phyloP scores from a whole-genome alignment of 2,113 vertebrate genomes.

The Corvus hawaiiensis region DNA sequence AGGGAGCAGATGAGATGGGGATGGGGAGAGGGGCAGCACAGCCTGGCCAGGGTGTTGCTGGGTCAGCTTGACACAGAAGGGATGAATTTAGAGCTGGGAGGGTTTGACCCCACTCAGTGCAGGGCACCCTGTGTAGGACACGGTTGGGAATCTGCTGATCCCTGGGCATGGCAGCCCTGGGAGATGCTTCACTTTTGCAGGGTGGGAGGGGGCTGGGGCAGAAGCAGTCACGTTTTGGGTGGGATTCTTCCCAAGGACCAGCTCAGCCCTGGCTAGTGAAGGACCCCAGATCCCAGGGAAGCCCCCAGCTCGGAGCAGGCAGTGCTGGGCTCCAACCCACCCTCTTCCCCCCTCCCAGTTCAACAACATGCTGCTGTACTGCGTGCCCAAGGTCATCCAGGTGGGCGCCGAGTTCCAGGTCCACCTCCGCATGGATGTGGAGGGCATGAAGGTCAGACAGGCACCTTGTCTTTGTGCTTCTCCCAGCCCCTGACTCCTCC shows the following conservation, averaged over 20 bases:
- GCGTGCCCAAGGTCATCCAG: slow-evolving; percentile 75
- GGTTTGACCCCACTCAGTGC: neutral
- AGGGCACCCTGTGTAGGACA: neutral
- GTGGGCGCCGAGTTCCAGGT: slow-evolving; percentile 75
- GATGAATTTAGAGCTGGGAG: neutral
- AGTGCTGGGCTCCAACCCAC: neutral
- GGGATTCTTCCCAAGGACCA: neutral
- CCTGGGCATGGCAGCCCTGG: neutral
- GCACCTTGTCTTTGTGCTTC: neutral
- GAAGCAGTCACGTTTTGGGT: neutral
- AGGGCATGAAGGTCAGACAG: slow-evolving; percentile 72
- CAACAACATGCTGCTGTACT: slow-evolving; percentile 81
- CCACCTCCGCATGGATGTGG: slow-evolving; percentile 66
- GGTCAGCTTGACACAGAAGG: neutral
- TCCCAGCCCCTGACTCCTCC: neutral
- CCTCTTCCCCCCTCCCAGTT: slow-evolving; percentile 55
- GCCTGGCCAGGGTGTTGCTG: neutral
- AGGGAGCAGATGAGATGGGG: neutral
- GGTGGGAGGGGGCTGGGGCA: neutral
- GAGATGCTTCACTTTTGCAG: neutral
- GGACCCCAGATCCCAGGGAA: neutral
- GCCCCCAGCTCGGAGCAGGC: neutral
- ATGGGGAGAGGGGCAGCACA: neutral
- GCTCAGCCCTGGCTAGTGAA: neutral
- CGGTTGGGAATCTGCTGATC: neutral